Evolutionary conservation across 2,888 invertebrate species (phyloP), one percentile per base, ranked within the genome.

Genomic region (Cheilosia soror): DNA sequence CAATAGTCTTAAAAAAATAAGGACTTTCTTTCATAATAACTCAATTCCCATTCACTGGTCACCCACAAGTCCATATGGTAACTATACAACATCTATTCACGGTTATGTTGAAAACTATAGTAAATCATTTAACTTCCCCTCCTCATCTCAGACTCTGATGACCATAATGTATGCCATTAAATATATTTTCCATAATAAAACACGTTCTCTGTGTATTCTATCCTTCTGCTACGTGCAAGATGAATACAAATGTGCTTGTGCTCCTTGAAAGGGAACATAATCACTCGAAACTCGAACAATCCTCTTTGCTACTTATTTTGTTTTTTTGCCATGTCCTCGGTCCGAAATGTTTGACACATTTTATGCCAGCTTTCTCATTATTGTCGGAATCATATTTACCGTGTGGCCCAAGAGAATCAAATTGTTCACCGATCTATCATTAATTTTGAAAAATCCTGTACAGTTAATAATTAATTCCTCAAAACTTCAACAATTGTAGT

Each of bases 231-330:
- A 69, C 57, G 55, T 57, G 55, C 55, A 44, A 44, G 57, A 44
- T 69, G 68, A 57, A 57, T 69, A 57, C 13, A 69, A 69, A 69
- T 57, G 44, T 20, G 42, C 42, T 29, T 4, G 4, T 13, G 20
- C 31, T 44, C 44, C 44, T 55, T 44, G 9, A 29, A 69, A 69
- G 31, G 9, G 31, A 9, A 44, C 31, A 37, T 44, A 55, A 68
- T 55, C 68, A 33, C 31, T 57, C 68, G 57, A 57, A 69, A 69
- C 33, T 47, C 13, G 57, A 42, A 42, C 58, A 58, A 58, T 71
- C 13, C 27, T 25, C 57, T 44, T 27, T 55, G 20, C 20, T 20
- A 20, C 20, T 20, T 20, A 20, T 20, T 20, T 20, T 20, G 20
- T 15, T 27, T 31, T 13, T 27, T 5, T 47, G 25, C 33, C 13